These are phyloP conservation scores for Ptychobarbus kaznakovi DNA, from an alignment of 2,797 vertebrate species.

Conservation along the genomic window DNA sequence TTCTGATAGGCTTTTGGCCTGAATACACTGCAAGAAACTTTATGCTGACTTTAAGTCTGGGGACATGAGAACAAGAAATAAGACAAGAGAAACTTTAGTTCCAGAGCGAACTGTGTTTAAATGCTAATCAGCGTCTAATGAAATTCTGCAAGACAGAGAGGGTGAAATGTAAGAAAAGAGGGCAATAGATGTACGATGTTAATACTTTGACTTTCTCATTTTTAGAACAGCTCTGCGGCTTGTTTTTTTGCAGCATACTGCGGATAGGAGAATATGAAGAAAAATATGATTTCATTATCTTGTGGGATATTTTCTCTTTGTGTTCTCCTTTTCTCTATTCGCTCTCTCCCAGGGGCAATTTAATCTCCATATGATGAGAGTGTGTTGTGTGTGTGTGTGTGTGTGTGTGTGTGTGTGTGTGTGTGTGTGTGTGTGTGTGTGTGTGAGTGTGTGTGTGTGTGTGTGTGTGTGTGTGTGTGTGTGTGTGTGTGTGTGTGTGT, in stretches of 20 bases:
- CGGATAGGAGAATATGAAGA: slow-evolving; percentile 24
- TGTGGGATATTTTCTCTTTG: slow-evolving; percentile 57
- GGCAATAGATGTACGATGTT: slow-evolving; percentile 41
- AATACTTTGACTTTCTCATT: slow-evolving; percentile 39
- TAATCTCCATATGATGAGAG: slow-evolving; percentile 39
- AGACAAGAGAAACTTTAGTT: slow-evolving; percentile 11
- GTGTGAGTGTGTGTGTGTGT: not conserved
- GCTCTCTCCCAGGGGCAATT: slow-evolving; percentile 56
- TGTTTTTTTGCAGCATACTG: not conserved
- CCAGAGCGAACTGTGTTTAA: slow-evolving; percentile 8
- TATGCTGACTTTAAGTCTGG: not conserved
- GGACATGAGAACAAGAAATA: slow-evolving; percentile 2
- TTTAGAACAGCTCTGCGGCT: slow-evolving; percentile 33
- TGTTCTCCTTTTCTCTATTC: slow-evolving; percentile 52
- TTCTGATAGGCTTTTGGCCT: not conserved
- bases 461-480: slow-evolving; percentile 9
- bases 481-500: not conserved
- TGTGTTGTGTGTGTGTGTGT: too few relatives aligned
- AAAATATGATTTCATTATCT: slow-evolving; percentile 52
- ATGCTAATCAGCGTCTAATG: slow-evolving; percentile 41
- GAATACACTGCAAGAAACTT: not conserved
- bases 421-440: not conserved
- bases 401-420: slow-evolving; percentile 1
- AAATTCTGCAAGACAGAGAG: slow-evolving; percentile 28
- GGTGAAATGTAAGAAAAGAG: slow-evolving; percentile 36